These are phyloP conservation scores for Myripristis jacobus DNA, from an alignment of 2,797 vertebrate genomes.

Conservation along the genomic window DNA sequence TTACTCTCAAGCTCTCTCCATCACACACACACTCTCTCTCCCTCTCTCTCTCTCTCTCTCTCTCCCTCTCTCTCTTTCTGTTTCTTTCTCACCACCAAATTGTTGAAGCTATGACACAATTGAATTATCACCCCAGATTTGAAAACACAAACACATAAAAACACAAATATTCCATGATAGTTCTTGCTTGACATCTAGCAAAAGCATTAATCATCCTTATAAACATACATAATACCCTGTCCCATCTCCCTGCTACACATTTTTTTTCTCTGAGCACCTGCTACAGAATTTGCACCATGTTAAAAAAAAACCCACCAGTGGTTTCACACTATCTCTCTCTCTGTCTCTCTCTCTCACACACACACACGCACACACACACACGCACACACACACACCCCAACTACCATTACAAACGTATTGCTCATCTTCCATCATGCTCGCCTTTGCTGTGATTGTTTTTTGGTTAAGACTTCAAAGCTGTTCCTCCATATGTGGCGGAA, in stretches of 20 bases:
- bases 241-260: conserved; percentile 51
- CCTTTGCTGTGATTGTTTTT: background rate
- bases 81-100: background rate
- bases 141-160: background rate
- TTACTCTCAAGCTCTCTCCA: conserved; percentile 1
- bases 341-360: too few relatives aligned
- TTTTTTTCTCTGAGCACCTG: conserved; percentile 16
- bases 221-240: conserved; percentile 37
- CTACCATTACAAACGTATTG: background rate
- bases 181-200: background rate
- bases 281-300: conserved; percentile 10
- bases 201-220: conserved; percentile 10
- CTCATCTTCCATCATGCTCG: background rate
- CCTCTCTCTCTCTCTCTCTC: too few relatives aligned
- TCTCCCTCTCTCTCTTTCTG: too few relatives aligned
- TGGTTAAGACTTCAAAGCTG: conserved; percentile 22
- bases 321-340: conserved; percentile 24
- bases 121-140: background rate
- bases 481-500: background rate
- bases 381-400: background rate
- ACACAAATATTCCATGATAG: background rate
- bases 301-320: conserved; percentile 23
- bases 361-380: background rate
- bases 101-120: background rate
- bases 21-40: too few relatives aligned